Conservation (phyloP, 2,888 invertebrate genomes). For the Leptinotarsa haldemani region DNA sequence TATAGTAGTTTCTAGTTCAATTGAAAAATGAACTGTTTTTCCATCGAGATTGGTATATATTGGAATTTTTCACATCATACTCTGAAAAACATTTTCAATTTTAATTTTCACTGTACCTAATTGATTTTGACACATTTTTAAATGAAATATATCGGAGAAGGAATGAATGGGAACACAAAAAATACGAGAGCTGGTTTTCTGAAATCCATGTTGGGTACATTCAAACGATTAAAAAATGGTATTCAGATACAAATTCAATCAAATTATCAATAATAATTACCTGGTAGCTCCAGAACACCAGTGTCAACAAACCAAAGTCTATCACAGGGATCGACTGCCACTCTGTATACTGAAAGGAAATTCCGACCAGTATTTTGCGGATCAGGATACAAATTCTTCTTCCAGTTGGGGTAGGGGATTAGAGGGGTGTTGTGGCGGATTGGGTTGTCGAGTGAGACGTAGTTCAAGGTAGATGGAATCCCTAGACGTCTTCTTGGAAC, state of each 20-base stretch:
- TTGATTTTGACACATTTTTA: too few relatives aligned
- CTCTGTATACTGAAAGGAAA: conserved; percentile 78
- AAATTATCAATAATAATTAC: conserved; percentile 62
- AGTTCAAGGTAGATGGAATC: conserved; percentile 67
- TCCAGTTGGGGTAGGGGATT: conserved; percentile 70
- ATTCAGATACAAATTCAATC: neutral
- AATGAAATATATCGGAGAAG: too few relatives aligned
- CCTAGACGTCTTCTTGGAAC: conserved; percentile 77
- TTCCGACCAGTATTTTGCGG: conserved; percentile 41
- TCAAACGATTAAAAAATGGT: too few relatives aligned
- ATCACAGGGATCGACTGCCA: conserved; percentile 77
- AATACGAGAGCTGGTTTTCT: too few relatives aligned
- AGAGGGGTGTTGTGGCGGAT: conserved; percentile 67
- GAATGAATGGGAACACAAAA: too few relatives aligned
- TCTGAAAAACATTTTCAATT: too few relatives aligned
- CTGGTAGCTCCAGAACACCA: conserved; percentile 76
- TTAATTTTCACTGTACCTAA: too few relatives aligned
- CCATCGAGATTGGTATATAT: too few relatives aligned
- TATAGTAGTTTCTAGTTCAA: too few relatives aligned
- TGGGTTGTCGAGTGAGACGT: conserved; percentile 59
- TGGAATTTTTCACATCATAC: too few relatives aligned
- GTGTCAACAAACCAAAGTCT: conserved; percentile 85
- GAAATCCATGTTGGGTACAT: too few relatives aligned
- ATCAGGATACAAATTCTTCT: conserved; percentile 71
- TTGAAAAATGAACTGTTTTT: too few relatives aligned